phyloP scores from a whole-genome alignment of 2,113 vertebrate genomes.

The Rhynchomys soricoides region DNA sequence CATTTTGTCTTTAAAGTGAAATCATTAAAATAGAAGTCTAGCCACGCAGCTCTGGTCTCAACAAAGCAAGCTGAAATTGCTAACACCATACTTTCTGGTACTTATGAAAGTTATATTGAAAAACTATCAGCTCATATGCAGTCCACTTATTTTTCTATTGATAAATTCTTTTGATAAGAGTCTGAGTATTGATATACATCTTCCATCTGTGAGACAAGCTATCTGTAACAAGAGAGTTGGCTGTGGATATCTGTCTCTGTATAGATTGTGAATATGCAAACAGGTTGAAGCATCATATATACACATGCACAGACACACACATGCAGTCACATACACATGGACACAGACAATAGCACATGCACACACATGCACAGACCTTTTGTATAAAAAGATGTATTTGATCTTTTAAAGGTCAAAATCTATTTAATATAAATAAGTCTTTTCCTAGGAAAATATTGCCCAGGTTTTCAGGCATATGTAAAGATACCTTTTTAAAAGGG shows the following conservation, averaged over 20 bases:
- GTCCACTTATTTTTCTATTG: constrained; percentile 38
- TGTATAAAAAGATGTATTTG: not conserved
- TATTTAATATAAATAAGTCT: constrained; percentile 48
- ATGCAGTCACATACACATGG: not conserved
- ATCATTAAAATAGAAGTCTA: constrained; percentile 31
- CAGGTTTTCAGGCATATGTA: constrained; percentile 24
- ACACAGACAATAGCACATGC: not conserved
- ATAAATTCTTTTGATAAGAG: constrained; percentile 48
- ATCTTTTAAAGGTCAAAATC: constrained; percentile 48
- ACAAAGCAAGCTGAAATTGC: constrained; percentile 13
- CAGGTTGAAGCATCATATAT: not conserved
- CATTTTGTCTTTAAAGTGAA: constrained; percentile 7
- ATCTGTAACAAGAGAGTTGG: constrained; percentile 33
- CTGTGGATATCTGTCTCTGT: not conserved
- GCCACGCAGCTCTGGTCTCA: constrained; percentile 1
- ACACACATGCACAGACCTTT: not conserved
- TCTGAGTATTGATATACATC: constrained; percentile 9
- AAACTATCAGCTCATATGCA: not conserved
- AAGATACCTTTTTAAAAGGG: not conserved
- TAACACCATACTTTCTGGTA: constrained; percentile 17
- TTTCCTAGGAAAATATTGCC: constrained; percentile 39
- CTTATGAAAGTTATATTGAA: constrained; percentile 47
- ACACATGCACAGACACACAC: not conserved
- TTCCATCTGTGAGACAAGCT: constrained; percentile 54
- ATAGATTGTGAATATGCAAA: not conserved